Evolutionary conservation across 92 coral and sea anemone species (phyloP).

Genomic region (Epizoanthus fatuus): DNA sequence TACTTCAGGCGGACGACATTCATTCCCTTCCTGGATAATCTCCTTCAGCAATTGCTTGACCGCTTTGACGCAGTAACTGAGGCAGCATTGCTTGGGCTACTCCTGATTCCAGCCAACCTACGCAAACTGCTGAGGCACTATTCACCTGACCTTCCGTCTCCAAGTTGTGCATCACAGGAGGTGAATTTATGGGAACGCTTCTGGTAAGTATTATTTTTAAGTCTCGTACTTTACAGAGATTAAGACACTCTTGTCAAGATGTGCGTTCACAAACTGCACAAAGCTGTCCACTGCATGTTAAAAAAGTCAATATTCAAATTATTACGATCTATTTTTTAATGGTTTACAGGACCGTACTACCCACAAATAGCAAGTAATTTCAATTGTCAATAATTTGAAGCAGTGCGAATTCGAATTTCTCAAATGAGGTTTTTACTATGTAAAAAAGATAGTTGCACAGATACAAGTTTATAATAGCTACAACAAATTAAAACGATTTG

Average conservation of each 20-base stretch:
- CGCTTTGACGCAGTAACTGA: constrained; percentile 70
- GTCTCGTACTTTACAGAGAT: not conserved
- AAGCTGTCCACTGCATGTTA: constrained; percentile 14
- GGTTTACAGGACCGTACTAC: not conserved
- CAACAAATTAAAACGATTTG: not conserved
- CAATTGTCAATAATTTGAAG: not conserved
- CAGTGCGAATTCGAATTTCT: not conserved
- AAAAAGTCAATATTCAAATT: not conserved
- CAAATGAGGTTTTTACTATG: too few relatives aligned
- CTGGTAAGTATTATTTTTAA: not conserved
- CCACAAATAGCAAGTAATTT: not conserved
- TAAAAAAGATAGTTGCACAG: not conserved
- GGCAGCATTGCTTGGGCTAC: constrained; percentile 68
- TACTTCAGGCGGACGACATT: constrained; percentile 61
- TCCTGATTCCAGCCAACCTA: constrained; percentile 59
- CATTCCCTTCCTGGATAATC: constrained; percentile 72
- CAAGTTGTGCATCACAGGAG: constrained; percentile 14
- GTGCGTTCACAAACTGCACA: not conserved
- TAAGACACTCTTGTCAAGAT: not conserved
- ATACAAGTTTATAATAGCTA: constrained; percentile 12
- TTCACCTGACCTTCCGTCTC: constrained; percentile 3
- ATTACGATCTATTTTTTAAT: not conserved
- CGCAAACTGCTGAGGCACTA: constrained; percentile 21
- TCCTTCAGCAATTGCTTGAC: constrained; percentile 58
- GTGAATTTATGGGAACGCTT: constrained; percentile 9